phyloP scores from a whole-genome alignment of 2,888 invertebrate genomes.

The Bruchidius siliquastri region DNA sequence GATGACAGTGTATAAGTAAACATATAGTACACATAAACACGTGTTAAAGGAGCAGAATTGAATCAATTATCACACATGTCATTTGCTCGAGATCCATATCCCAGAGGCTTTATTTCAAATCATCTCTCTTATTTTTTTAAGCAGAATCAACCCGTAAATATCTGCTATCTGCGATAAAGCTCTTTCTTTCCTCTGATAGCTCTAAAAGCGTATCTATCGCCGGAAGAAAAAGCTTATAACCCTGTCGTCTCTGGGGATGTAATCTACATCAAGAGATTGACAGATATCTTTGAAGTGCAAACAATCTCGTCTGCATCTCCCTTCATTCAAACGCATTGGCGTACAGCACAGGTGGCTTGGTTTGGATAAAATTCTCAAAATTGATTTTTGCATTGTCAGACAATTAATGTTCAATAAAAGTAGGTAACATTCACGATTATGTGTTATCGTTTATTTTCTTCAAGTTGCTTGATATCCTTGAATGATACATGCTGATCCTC shows the following conservation, averaged over 20 bases:
- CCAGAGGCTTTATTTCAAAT: neutral
- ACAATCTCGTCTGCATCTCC: conserved; percentile 21
- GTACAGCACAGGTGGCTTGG: neutral
- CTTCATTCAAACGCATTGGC: neutral
- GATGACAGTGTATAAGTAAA: too few species aligned
- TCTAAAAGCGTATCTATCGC: neutral
- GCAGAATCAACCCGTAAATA: neutral
- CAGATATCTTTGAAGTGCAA: conserved; percentile 43
- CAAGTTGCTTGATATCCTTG: too few species aligned
- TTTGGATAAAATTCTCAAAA: neutral
- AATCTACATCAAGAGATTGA: conserved; percentile 36
- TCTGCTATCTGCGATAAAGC: neutral
- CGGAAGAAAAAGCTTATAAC: conserved; percentile 3
- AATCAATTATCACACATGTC: too few species aligned
- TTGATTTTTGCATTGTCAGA: too few species aligned
- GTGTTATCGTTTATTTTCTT: too few species aligned
- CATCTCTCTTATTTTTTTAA: neutral
- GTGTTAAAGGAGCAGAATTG: too few species aligned
- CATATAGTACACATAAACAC: too few species aligned
- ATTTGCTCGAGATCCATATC: too few species aligned
- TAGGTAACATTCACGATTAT: too few species aligned
- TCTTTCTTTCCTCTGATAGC: neutral
- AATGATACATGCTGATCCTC: too few species aligned
- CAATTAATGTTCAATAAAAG: too few species aligned
- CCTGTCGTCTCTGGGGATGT: conserved; percentile 13